A percentile compares a stretch with the other conserved stretches of the same genome.
phyloP scores from a whole-genome alignment of 1,140 invertebrate genomes.

The Aporrectodea caliginosa region DNA sequence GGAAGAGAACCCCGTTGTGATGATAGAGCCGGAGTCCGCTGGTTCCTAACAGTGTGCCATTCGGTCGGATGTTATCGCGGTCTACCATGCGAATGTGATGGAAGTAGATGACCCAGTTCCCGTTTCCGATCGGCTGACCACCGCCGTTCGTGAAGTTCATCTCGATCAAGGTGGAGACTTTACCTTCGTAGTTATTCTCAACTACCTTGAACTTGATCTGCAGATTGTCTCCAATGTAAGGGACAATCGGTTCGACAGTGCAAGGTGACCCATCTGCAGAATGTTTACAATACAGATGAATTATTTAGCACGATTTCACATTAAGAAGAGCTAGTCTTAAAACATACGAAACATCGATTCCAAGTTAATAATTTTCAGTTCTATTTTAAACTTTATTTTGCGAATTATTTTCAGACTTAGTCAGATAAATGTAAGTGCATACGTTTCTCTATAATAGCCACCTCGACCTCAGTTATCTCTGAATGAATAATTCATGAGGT shows the following conservation, averaged over 20 bases:
- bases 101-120: conserved; percentile 43
- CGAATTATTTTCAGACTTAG: no score
- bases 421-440: no score
- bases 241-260: not conserved
- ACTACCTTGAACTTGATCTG: not conserved
- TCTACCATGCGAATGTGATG: conserved; percentile 43
- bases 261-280: not conserved
- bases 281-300: no score
- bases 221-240: not conserved
- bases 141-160: conserved; percentile 43
- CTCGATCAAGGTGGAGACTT: conserved; percentile 21
- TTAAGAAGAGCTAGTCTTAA: no score
- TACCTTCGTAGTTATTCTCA: not conserved
- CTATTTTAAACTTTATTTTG: no score
- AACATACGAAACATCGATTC: no score
- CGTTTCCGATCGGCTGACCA: conserved; percentile 21
- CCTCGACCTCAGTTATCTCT: no score
- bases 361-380: no score
- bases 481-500: no score
- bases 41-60: not conserved
- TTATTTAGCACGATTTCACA: no score
- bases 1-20: not conserved
- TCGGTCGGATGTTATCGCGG: conserved; percentile 30
- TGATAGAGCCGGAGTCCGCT: not conserved
- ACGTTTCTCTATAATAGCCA: no score